Evolutionary conservation across 1,140 invertebrate species (phyloP), one percentile per base, ranked within the genome.

Genomic region (Galleria mellonella): DNA sequence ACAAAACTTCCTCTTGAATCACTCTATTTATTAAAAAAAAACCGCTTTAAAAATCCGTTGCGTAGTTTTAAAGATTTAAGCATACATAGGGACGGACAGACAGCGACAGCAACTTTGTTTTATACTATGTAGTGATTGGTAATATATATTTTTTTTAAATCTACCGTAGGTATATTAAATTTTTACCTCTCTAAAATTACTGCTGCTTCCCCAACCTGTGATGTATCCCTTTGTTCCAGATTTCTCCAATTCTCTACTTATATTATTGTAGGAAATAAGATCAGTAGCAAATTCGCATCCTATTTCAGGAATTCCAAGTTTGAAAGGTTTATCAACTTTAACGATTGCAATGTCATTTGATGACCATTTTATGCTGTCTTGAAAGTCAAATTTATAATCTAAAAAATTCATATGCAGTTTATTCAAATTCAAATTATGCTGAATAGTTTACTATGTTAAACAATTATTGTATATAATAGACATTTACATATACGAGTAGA

Each of bases 381-480:
- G 72, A 56, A 83, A 84, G 50, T 82, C 76, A 43, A 84, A 84
- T 50, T 84, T 83, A 54, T 84, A 84, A 23, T 84, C 81, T 84
- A 38, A 5, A 64, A 69, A 50, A 31, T 27, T 9, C 7, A 32
- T 3, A 13, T 23, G 27, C 4, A 29, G 28, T 9, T 5, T 29
- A 29, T 29, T 29, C 28, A 29, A 29, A 29, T 4, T 5, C 28
- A 29, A 29, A 29, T n/a, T n/a, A n/a, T n/a, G n/a, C n/a, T n/a
- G n/a, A n/a, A n/a, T n/a, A n/a, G n/a, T n/a, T n/a, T n/a, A n/a
- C n/a, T n/a, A n/a, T n/a, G n/a, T n/a, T n/a, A n/a, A n/a, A n/a
- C n/a, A n/a, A n/a, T n/a, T n/a, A n/a, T n/a, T n/a, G n/a, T n/a
- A n/a, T n/a, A n/a, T n/a, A n/a, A n/a, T n/a, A n/a, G n/a, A n/a